Percentiles rank a stretch among this genome's conserved stretches.
Conservation (phyloP, 2,888 invertebrate species). For the Oligia fasciuncula region DNA sequence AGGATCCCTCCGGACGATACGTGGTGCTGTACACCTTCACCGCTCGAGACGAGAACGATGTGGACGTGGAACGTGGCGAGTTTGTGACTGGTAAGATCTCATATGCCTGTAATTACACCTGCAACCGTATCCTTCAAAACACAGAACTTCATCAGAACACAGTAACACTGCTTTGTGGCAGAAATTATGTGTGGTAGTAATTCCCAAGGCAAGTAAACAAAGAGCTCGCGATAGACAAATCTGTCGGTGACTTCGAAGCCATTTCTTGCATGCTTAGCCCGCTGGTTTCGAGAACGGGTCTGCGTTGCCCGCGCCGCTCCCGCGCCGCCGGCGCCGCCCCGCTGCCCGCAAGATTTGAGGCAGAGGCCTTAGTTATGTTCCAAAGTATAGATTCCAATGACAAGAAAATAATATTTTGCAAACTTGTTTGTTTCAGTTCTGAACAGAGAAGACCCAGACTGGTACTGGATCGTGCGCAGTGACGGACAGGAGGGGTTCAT, state of each 20-base stretch:
- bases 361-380: too few species aligned
- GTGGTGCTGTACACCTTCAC: constrained; percentile 98
- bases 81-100: constrained; percentile 93
- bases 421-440: constrained; percentile 90
- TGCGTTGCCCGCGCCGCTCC: too few species aligned
- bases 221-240: too few species aligned
- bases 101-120: neutral
- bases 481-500: constrained; percentile 99
- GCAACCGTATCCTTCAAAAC: neutral
- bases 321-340: too few species aligned
- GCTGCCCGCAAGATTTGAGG: too few species aligned
- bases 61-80: constrained; percentile 97
- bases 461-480: constrained; percentile 98
- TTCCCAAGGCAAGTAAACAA: too few species aligned
- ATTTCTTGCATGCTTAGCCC: too few species aligned
- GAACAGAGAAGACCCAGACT: constrained; percentile 98
- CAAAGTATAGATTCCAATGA: too few species aligned
- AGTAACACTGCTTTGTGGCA: neutral
- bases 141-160: neutral
- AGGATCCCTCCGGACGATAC: constrained; percentile 97
- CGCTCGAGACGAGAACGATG: constrained; percentile 97
- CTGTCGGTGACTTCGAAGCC: too few species aligned
- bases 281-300: too few species aligned
- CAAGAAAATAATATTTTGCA: neutral
- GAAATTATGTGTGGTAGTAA: neutral